Base-by-base conservation (phyloP, 2,888 invertebrate species). In the Lottia gigantea region DNA sequence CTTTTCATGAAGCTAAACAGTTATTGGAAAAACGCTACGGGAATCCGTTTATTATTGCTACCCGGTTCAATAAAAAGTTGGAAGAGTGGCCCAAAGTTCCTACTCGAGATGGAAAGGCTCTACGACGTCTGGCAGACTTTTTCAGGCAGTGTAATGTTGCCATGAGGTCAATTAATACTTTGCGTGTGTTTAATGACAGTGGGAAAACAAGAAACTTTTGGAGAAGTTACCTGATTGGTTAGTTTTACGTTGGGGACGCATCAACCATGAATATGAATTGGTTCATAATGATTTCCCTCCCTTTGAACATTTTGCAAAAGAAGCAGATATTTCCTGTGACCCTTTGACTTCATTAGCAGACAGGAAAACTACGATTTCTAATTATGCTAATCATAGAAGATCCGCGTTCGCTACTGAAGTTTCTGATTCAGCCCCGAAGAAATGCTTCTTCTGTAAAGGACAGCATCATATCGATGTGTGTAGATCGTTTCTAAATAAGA, bases 171-270 rank as follows among this genome's bases (percentile, higher is more conserved):
- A 25, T 70, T 45, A 61, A 47, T 14, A 26, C 46, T 2, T 61
- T 66, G 16, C 16, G n/a, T 19, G 45, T 63, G 26, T 62, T 68
- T 8, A 62, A 64, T n/a, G 62, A 68, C n/a, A 46, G 26, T 63
- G 46, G 12, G 62, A 45, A 23, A 74, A 69, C 26, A 72, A 46
- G 31, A 69, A 66, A 62, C n/a, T 74, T 15, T 46, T 71, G 11
- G 15, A 46, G 26, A 75, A 74, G 62, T 45, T 75, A 31, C 74
- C 74, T 8, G 65, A 75, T 2, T 74, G 67, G 55, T 46, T 74
- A n/a, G 64, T 66, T 1, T 15, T 15, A 16, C 46, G 70, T 26
- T 74, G 73, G 74, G 46, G 16, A 25, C 14, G 71, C 15, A 8
- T 40, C 23, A 73, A 64, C 23, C 63, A 47, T 7, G 47, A 74